phyloP scores from a whole-genome alignment of 2,888 invertebrate species.

The Linnaemya vulpina region DNA sequence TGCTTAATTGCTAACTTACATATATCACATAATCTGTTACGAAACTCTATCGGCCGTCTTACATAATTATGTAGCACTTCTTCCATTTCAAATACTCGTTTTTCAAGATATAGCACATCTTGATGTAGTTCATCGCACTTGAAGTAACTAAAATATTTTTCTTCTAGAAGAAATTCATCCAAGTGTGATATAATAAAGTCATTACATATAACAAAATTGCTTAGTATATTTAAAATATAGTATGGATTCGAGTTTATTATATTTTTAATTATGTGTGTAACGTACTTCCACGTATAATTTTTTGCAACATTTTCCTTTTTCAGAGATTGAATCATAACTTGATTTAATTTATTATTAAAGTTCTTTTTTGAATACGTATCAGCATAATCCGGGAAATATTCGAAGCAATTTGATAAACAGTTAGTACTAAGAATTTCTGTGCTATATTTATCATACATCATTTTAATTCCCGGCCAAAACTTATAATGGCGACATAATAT shows the following conservation, averaged over 20 bases:
- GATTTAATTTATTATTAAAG: slow-evolving; percentile 4
- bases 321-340: slow-evolving; percentile 36
- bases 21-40: slow-evolving; percentile 75
- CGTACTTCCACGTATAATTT: not conserved
- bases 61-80: slow-evolving; percentile 29
- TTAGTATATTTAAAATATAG: slow-evolving; percentile 50
- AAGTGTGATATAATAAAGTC: slow-evolving; percentile 43
- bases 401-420: slow-evolving; percentile 43
- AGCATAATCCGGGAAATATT: slow-evolving; percentile 10
- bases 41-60: slow-evolving; percentile 76
- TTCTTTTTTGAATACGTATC: slow-evolving; percentile 6
- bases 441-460: slow-evolving; percentile 53
- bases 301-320: slow-evolving; percentile 21
- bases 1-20: slow-evolving; percentile 74
- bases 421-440: slow-evolving; percentile 28
- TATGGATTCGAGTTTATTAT: slow-evolving; percentile 47
- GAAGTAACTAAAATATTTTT: slow-evolving; percentile 40
- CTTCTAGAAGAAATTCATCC: slow-evolving; percentile 38
- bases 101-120: slow-evolving; percentile 20
- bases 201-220: slow-evolving; percentile 17
- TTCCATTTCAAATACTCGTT: slow-evolving; percentile 17
- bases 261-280: slow-evolving; percentile 28
- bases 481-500: slow-evolving; percentile 51
- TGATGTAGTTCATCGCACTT: slow-evolving; percentile 20
- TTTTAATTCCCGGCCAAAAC: slow-evolving; percentile 62